Percentiles rank a stretch among this genome's conserved stretches.
These are phyloP conservation scores for Labeo calbasu DNA, from an alignment of 2,797 vertebrate genomes.

Conservation along the genomic window DNA sequence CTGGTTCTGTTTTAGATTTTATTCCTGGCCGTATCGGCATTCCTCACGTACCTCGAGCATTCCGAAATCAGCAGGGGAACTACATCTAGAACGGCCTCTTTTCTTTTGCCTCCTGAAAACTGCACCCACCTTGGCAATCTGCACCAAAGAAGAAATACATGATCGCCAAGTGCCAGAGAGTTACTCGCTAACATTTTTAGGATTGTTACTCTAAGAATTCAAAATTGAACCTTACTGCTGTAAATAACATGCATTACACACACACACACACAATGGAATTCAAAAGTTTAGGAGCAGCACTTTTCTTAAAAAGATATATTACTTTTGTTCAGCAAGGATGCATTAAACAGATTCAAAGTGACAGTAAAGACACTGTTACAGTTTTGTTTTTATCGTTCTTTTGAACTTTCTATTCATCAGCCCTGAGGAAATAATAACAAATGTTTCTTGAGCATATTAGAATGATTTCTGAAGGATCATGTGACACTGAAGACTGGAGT, in stretches of 20 bases:
- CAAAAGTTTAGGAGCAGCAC: background rate
- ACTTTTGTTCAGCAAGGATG: background rate
- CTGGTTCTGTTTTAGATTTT: constrained; percentile 32
- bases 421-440: background rate
- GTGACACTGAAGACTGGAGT: background rate
- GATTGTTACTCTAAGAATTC: background rate
- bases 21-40: constrained; percentile 20
- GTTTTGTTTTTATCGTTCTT: no score
- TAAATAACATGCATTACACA: background rate
- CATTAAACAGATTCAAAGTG: no score
- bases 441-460: background rate
- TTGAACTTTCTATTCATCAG: no score
- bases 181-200: background rate
- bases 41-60: constrained; percentile 33
- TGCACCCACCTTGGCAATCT: background rate
- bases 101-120: background rate
- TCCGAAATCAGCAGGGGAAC: background rate
- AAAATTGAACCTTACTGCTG: background rate
- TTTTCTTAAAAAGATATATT: background rate
- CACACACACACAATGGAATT: background rate
- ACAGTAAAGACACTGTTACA: no score
- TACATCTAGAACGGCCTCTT: background rate
- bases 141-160: background rate
- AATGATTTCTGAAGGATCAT: background rate
- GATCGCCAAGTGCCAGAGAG: background rate